These are phyloP conservation scores for Spodoptera frugiperda DNA, from an alignment of 1,140 invertebrate genomes.

Conservation along the genomic window DNA sequence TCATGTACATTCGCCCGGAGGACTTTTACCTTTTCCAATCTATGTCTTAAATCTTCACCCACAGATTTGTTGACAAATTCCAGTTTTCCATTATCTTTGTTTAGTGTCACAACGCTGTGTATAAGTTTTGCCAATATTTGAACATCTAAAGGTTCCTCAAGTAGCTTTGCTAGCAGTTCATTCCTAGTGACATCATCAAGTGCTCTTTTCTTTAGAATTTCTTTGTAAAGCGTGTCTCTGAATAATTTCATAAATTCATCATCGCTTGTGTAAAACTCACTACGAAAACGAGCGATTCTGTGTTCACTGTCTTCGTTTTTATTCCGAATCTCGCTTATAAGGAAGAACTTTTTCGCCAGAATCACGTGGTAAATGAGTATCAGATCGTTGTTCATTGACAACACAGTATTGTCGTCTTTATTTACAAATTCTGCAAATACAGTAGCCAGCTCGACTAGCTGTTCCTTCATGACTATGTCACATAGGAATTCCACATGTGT, in stretches of 20 bases:
- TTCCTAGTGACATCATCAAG: background rate
- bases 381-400: background rate
- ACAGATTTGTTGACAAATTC: background rate
- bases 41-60: background rate
- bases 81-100: background rate
- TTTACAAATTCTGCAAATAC: no score
- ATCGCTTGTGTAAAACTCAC: background rate
- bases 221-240: background rate
- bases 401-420: no score
- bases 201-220: background rate
- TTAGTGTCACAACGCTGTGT: background rate
- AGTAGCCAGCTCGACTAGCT: no score
- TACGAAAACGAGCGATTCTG: background rate
- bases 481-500: no score
- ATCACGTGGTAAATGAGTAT: constrained; percentile 5
- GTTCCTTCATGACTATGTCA: no score
- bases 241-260: constrained; percentile 1
- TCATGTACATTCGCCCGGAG: background rate
- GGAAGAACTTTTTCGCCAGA: background rate
- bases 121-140: background rate
- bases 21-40: background rate
- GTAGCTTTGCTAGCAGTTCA: no score
- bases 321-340: background rate
- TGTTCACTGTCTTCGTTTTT: background rate
- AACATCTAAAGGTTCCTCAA: no score